These are phyloP conservation scores for Aphidius colemani DNA, from an alignment of 2,888 invertebrate genomes.

Conservation along the genomic window DNA sequence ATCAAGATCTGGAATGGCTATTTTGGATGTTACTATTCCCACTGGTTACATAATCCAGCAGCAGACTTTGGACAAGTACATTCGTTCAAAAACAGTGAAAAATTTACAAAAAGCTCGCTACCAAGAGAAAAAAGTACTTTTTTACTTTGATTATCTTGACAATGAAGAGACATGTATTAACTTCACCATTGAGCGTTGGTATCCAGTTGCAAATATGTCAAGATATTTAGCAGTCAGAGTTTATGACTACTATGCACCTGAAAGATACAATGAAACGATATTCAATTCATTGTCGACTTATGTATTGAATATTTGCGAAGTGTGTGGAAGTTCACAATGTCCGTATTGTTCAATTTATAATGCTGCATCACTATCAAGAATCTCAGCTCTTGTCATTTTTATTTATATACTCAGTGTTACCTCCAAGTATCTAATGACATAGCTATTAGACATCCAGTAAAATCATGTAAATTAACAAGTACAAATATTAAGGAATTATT, in stretches of 20 bases:
- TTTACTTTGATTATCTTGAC: slow-evolving; percentile 92
- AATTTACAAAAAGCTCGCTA: slow-evolving; percentile 86
- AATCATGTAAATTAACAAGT: too few relatives aligned
- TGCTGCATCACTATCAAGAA: slow-evolving; percentile 59
- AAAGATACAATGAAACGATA: slow-evolving; percentile 90
- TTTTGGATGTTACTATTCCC: slow-evolving; percentile 84
- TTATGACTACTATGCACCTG: slow-evolving; percentile 96
- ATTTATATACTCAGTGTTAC: too few relatives aligned
- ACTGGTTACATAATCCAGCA: slow-evolving; percentile 92
- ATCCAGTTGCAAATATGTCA: slow-evolving; percentile 95
- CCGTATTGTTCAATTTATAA: slow-evolving; percentile 91
- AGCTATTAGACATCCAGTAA: too few relatives aligned
- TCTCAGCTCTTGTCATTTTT: slow-evolving; percentile 35
- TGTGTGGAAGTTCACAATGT: slow-evolving; percentile 92
- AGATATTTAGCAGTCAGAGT: slow-evolving; percentile 86
- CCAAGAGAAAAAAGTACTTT: slow-evolving; percentile 79
- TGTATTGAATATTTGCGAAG: slow-evolving; percentile 88
- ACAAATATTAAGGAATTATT: too few relatives aligned
- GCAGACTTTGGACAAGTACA: slow-evolving; percentile 84
- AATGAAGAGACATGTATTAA: slow-evolving; percentile 85
- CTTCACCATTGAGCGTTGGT: slow-evolving; percentile 93
- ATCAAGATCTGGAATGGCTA: slow-evolving; percentile 83
- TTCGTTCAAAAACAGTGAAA: slow-evolving; percentile 76
- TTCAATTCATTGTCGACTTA: slow-evolving; percentile 87
- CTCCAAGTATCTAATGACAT: too few relatives aligned